Conservation (phyloP, 2,113 vertebrate species). For the Panthera uncia region DNA sequence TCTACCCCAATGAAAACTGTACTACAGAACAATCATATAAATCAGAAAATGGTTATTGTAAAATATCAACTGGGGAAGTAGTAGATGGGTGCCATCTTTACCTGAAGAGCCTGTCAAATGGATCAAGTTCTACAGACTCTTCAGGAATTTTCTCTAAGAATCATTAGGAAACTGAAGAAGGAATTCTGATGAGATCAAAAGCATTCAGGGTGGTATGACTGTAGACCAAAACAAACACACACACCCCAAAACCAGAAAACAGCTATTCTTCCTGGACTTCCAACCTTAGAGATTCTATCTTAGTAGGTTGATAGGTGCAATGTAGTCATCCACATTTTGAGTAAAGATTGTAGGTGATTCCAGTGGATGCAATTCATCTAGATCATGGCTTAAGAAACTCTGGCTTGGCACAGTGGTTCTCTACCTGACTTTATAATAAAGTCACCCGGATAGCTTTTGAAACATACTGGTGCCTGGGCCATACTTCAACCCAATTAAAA, state of each 20-base stretch:
- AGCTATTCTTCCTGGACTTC: background rate
- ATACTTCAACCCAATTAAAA: background rate
- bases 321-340: background rate
- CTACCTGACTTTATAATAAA: background rate
- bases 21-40: background rate
- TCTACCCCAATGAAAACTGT: background rate
- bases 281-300: background rate
- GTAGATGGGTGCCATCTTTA: background rate
- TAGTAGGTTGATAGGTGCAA: background rate
- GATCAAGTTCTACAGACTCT: background rate
- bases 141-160: background rate
- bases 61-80: background rate
- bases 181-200: background rate
- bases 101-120: background rate
- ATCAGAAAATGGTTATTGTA: background rate
- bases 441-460: background rate
- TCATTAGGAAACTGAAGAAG: background rate
- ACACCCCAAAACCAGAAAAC: no score
- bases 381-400: background rate
- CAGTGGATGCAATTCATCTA: rapidly evolving
- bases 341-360: background rate
- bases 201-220: background rate
- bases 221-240: background rate
- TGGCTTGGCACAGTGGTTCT: background rate
- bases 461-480: background rate